Conservation (phyloP, 2,797 vertebrate species). For the Setipinna tenuifilis region DNA sequence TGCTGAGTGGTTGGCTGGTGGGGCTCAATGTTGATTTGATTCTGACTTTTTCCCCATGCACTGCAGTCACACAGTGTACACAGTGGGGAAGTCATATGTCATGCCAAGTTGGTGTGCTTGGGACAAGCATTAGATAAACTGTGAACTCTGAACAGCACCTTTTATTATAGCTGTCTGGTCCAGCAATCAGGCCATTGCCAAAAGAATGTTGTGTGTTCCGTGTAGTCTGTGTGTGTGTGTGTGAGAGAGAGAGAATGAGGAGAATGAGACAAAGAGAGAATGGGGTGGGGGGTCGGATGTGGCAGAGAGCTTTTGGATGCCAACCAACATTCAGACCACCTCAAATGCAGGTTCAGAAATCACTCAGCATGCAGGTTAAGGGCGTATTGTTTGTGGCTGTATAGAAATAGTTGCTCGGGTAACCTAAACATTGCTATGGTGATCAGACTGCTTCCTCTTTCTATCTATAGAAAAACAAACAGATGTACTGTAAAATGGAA, state of each 20-base stretch:
- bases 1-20: no score
- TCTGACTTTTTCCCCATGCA: no score
- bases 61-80: not conserved
- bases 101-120: not conserved
- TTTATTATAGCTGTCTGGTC: not conserved
- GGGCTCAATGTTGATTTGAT: no score
- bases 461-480: not conserved
- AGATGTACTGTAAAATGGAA: not conserved
- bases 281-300: no score
- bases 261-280: no score
- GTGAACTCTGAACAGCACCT: slow-evolving; percentile 13
- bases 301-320: no score
- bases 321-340: no score
- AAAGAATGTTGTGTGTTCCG: not conserved
- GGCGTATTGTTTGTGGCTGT: not conserved
- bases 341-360: no score
- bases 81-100: not conserved
- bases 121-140: not conserved
- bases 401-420: slow-evolving; percentile 18
- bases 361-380: not conserved
- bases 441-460: not conserved
- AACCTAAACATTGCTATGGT: not conserved
- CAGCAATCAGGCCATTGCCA: not conserved
- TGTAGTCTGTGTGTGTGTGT: not conserved
- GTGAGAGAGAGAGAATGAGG: not conserved